Base-by-base conservation (phyloP, 2,888 invertebrate species). In the Aphidius colemani region DNA sequence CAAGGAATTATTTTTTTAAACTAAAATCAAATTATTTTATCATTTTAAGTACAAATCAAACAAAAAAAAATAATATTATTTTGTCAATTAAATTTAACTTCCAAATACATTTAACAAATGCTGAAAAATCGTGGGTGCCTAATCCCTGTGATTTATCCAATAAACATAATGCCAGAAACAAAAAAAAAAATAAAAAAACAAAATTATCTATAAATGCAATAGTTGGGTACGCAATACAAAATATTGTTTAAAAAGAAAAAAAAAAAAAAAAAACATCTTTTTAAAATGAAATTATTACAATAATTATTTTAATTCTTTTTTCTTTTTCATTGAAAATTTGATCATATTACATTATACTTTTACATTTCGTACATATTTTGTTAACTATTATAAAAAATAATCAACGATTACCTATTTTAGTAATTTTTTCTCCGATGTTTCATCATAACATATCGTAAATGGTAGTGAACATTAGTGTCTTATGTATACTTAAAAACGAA, bases 381-480 rank as follows among this genome's bases (percentile, higher is more conserved):
- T 74, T 73, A 71, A 75, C 74, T 70, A 73, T 74, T 71, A 72
- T 72, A 74, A 74, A 57, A 73, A 74, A 72, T 70, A 71, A 70
- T 72, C 71, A 73, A 72, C 70, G 71, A 71, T 71, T 69, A 71
- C 69, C 69, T 66, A 49, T 73, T 70, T 70, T 72, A 11, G 10
- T 18, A 65, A 61, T 65, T 66, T 64, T 59, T 18, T 18, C 40
- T 30, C n/a, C n/a, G 30, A 39, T 39, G 30, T 43, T 44, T 59
- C 0, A 30, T 30, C 3, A 30, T 30, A 30, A 30, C 30, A 30
- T 30, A 30, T 30, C 30, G 30, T 30, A 30, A 53, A 53, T 71
- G 63, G 72, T 72, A 75, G 74, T 76, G 75, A 72, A 70, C 71
- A 78, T 78, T 75, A 77, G 78, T 79, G 71, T 71, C 73, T 74